Base-by-base conservation (phyloP, 2,888 invertebrate species). In the Siphonodentalium dalli region DNA sequence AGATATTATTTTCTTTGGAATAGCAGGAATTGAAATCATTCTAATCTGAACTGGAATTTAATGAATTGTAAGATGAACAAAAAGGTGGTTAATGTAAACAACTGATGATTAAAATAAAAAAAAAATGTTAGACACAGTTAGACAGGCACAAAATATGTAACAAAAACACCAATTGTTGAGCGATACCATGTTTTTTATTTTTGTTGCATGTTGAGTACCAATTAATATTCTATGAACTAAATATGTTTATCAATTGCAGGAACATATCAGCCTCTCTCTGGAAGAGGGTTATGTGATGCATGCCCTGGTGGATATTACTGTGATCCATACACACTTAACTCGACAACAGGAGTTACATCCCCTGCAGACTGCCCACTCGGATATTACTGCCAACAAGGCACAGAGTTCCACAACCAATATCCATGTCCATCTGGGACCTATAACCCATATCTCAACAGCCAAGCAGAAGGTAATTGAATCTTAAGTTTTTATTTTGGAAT, bases 361-460 rank as follows among this genome's bases (percentile, higher is more conserved):
- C 77, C 75, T 1, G 45, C 55, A 9, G 42, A 52, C n/a, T 78
- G 78, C 46, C 76, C 77, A 3, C 24, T 47, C 6, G 79, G 78
- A 3, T 66, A 72, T 56, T 78, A 67, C 57, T 79, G 79, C 55
- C 78, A 77, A 0, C 18, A 24, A 2, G 60, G 63, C 6, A 79
- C 79, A 13, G 70, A 70, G 31, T 69, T 63, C 39, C 66, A 66
- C 37, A 53, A 54, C 35, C 68, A 73, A 46, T 64, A 76, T 51
- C 78, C 79, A 9, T 79, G 79, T 55, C 68, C 69, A 3, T 28
- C 67, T 1, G 79, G 79, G 20, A 74, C 72, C 1, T 79, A 66
- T 54, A 62, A 71, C 23, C 38, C 58, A 21, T 11, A 9, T 5
- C 48, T 45, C 1, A 51, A 51, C 7, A 46, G 64, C 3, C 62